A percentile compares a stretch with the other conserved stretches of the same genome.
These are phyloP conservation scores for Aphidius gifuensis DNA, from an alignment of 1,140 invertebrate species.

Conservation along the genomic window DNA sequence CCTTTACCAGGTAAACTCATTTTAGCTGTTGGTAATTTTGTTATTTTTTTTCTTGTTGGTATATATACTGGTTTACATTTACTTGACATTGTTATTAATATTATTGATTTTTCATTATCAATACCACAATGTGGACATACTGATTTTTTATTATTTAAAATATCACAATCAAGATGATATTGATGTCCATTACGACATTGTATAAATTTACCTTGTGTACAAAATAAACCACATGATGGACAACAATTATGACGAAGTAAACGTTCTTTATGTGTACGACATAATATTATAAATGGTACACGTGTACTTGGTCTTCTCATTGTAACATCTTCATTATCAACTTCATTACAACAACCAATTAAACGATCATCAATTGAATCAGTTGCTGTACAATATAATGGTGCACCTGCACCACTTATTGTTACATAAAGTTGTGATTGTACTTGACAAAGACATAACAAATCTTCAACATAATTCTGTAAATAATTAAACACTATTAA, in stretches of 20 bases:
- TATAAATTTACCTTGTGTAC: constrained; percentile 80
- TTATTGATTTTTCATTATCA: constrained; percentile 57
- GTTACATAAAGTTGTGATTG: constrained; percentile 53
- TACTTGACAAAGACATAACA: constrained; percentile 54
- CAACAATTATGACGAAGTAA: constrained; percentile 83
- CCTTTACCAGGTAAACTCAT: constrained; percentile 49
- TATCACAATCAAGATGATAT: constrained; percentile 72
- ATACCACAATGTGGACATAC: constrained; percentile 79
- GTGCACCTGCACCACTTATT: constrained; percentile 47
- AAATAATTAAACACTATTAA: constrained; percentile 15
- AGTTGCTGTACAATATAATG: constrained; percentile 66
- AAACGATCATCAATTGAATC: constrained; percentile 76
- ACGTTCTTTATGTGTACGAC: constrained; percentile 75
- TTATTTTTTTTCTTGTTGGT: constrained; percentile 52
- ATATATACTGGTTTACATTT: constrained; percentile 60
- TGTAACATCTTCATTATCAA: constrained; percentile 57
- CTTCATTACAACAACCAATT: constrained; percentile 77
- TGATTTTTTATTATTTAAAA: constrained; percentile 55
- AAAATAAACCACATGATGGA: constrained; percentile 86
- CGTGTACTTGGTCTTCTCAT: constrained; percentile 74
- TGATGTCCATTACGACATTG: constrained; percentile 69
- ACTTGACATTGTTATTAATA: constrained; percentile 61
- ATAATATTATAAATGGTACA: constrained; percentile 82
- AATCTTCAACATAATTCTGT: constrained; percentile 45
- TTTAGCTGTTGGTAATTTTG: constrained; percentile 48